Percentiles rank a stretch among this genome's conserved stretches.
Conservation (phyloP, 2,888 invertebrate species). For the Resseliella maxima region DNA sequence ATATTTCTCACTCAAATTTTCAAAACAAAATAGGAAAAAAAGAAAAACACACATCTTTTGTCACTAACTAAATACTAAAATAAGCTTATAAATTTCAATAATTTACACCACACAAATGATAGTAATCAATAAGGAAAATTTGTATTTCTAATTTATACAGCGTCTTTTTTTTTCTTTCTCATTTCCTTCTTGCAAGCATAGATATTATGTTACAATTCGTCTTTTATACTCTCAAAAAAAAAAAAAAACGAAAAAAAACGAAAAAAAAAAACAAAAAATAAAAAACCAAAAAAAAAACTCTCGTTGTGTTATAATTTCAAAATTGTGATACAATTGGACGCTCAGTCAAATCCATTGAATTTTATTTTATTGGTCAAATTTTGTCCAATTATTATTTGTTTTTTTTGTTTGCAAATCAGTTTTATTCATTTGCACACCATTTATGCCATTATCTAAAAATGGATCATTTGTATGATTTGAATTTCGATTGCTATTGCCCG, state of each 20-base stretch:
- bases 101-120: constrained; percentile 45
- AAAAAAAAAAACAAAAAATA: no score
- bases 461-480: not conserved
- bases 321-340: not conserved
- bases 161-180: not conserved
- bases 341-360: constrained; percentile 37
- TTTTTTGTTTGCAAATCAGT: not conserved
- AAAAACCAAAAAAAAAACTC: not conserved
- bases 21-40: not conserved
- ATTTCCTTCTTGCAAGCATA: constrained; percentile 1
- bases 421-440: no score
- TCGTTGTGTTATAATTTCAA: not conserved
- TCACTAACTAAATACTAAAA: constrained; percentile 15
- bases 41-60: not conserved
- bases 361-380: no score
- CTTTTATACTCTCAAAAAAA: not conserved
- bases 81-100: not conserved
- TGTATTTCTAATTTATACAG: not conserved
- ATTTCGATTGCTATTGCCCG: not conserved
- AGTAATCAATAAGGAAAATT: not conserved
- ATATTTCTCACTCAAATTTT: not conserved
- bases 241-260: no score
- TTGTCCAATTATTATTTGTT: constrained; percentile 34
- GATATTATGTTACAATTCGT: not conserved
- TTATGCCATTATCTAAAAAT: not conserved